Conservation (phyloP, 1,140 invertebrate genomes). For the Eumaeus atala region DNA sequence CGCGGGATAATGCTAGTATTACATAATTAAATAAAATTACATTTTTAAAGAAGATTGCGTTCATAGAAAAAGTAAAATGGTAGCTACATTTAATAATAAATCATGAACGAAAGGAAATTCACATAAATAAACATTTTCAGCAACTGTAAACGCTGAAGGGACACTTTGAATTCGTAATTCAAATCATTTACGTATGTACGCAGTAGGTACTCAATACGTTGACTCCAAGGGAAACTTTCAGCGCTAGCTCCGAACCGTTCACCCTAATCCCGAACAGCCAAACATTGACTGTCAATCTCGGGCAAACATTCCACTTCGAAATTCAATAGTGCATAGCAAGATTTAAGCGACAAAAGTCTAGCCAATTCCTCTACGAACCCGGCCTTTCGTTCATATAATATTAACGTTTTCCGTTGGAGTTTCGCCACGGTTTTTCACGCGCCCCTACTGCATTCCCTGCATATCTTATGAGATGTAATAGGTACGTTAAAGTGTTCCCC, state of each 20-base stretch:
- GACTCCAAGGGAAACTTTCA: conserved; percentile 19
- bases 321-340: conserved; percentile 58
- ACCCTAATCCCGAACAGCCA: conserved; percentile 39
- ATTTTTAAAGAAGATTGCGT: no score
- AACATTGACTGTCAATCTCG: conserved; percentile 53
- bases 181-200: conserved; percentile 12
- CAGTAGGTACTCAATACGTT: conserved; percentile 3
- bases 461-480: conserved; percentile 68
- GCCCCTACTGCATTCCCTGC: conserved; percentile 50
- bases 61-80: no score
- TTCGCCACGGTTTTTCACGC: conserved; percentile 58
- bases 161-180: conserved; percentile 5
- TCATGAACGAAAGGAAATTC: no score
- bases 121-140: no score
- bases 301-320: conserved; percentile 53
- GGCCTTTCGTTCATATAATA: conserved; percentile 59
- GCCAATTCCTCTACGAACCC: conserved; percentile 47
- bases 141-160: not conserved
- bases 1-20: no score
- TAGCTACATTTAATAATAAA: no score
- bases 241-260: conserved; percentile 25
- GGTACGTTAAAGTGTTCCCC: conserved; percentile 48
- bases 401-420: conserved; percentile 44
- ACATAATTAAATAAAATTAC: no score
- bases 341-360: conserved; percentile 59